Conservation (phyloP, 2,888 invertebrate species). For the Harpalus rufipes region DNA sequence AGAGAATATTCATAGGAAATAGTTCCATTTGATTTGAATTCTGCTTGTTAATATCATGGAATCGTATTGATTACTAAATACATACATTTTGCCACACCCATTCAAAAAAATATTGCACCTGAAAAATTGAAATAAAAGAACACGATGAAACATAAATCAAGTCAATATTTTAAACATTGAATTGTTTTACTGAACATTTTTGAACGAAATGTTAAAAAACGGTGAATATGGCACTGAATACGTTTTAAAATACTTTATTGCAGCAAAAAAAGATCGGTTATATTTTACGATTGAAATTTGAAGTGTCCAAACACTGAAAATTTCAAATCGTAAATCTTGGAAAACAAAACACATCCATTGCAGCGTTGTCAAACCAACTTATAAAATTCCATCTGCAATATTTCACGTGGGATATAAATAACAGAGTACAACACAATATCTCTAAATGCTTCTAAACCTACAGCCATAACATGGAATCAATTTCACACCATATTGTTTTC, state of each 20-base stretch:
- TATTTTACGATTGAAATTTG: slow-evolving; percentile 17
- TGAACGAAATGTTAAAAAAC: neutral
- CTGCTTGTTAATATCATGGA: too few relatives aligned
- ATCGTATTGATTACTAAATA: too few relatives aligned
- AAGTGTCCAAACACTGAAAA: slow-evolving; percentile 26
- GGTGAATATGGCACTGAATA: neutral
- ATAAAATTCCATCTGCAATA: slow-evolving; percentile 46
- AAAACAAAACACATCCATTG: slow-evolving; percentile 42
- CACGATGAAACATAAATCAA: neutral
- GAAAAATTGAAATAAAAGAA: too few relatives aligned
- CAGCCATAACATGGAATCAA: slow-evolving; percentile 42
- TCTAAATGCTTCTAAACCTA: slow-evolving; percentile 24
- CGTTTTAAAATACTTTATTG: neutral
- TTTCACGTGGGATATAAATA: slow-evolving; percentile 26
- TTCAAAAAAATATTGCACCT: too few relatives aligned
- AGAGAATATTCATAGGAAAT: too few relatives aligned
- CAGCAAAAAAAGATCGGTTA: neutral
- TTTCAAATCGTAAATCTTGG: slow-evolving; percentile 26
- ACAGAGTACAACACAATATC: slow-evolving; percentile 40
- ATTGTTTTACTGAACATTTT: neutral
- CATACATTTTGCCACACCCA: too few relatives aligned
- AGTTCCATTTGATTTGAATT: too few relatives aligned
- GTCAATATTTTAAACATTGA: neutral
- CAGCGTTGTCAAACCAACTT: slow-evolving; percentile 46
- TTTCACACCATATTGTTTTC: slow-evolving; percentile 49